These are phyloP conservation scores for Xestobium rufovillosum DNA, from an alignment of 2,888 invertebrate species.

Conservation along the genomic window DNA sequence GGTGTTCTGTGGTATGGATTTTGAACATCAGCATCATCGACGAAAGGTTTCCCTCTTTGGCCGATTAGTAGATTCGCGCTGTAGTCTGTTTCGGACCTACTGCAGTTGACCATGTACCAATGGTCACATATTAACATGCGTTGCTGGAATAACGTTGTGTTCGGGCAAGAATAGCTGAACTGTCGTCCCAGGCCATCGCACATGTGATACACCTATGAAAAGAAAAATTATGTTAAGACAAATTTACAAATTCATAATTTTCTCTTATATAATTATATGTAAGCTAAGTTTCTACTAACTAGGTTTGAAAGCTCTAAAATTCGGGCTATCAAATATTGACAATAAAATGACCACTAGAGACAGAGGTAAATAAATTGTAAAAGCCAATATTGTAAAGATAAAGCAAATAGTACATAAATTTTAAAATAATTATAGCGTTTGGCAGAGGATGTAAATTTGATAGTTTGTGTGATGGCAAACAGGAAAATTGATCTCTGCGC, in stretches of 20 bases:
- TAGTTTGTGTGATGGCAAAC: no score
- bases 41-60: conserved; percentile 64
- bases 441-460: no score
- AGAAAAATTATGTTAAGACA: conserved; percentile 8
- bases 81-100: conserved; percentile 60
- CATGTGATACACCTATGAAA: conserved; percentile 67
- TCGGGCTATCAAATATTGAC: no score
- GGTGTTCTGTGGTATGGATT: conserved; percentile 60
- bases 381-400: no score
- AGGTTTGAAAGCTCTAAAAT: no score
- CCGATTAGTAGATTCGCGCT: conserved; percentile 65
- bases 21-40: conserved; percentile 51
- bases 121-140: conserved; percentile 76
- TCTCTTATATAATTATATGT: no score
- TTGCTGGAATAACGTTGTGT: conserved; percentile 73
- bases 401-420: no score
- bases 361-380: no score
- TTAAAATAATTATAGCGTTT: no score
- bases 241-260: conserved; percentile 7
- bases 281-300: background rate
- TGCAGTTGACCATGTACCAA: conserved; percentile 77
- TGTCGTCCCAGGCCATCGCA: conserved; percentile 69
- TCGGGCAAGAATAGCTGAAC: conserved; percentile 72
- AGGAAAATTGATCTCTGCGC: no score
- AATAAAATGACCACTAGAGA: background rate